Evolutionary conservation across 2,113 vertebrate species (phyloP).

Genomic region (Silurus asotus): DNA sequence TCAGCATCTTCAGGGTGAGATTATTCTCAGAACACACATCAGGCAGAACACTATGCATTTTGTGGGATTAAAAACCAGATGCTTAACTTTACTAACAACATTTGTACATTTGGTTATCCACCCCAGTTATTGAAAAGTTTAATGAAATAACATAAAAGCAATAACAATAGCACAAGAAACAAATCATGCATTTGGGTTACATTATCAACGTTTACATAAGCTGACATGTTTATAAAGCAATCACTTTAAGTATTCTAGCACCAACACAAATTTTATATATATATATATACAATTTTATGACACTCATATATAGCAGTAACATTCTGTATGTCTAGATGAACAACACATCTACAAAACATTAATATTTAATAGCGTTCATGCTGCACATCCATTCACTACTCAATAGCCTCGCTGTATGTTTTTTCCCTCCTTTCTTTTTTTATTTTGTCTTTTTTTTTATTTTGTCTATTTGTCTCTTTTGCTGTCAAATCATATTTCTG

Average conservation of each 20-base stretch:
- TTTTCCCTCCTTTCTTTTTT: neutral
- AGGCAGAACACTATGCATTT: neutral
- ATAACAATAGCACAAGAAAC: too few species aligned
- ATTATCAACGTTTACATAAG: neutral
- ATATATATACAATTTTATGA: too few species aligned
- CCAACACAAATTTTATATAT: neutral
- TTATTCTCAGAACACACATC: neutral
- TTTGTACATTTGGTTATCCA: neutral
- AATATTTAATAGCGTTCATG: neutral
- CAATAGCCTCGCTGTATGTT: neutral
- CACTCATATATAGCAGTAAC: neutral
- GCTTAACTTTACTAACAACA: neutral
- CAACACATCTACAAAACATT: neutral
- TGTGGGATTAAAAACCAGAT: neutral
- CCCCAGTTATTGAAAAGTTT: neutral
- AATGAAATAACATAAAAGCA: neutral
- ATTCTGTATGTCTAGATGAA: neutral
- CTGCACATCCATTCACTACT: neutral
- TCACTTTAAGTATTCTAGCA: neutral
- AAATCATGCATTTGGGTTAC: neutral
- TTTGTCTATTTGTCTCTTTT: neutral
- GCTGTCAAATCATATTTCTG: neutral
- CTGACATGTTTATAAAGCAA: neutral
- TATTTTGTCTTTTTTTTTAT: neutral
- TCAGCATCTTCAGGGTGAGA: too few species aligned